Percentiles rank a stretch among this genome's conserved stretches.
Evolutionary conservation across 2,797 vertebrate species (phyloP).

Genomic region (Iguana delicatissima): DNA sequence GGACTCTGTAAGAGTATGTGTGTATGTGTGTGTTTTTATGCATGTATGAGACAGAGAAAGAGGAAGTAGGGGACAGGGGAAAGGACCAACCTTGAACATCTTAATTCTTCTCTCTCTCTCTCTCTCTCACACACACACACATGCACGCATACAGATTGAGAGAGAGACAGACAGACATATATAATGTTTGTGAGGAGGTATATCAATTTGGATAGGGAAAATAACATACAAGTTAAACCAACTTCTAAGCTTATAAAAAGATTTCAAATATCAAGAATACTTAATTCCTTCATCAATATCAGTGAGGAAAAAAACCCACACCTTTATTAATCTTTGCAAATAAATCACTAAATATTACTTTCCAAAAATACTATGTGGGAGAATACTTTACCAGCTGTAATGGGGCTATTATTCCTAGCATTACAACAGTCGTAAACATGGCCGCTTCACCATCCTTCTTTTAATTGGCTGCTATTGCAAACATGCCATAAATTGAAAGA

Average conservation of each 20-base stretch:
- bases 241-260: neutral
- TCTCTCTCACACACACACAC: neutral
- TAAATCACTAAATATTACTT: constrained; percentile 39
- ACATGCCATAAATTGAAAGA: constrained; percentile 42
- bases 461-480: constrained; percentile 34
- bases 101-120: neutral
- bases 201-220: too few species aligned
- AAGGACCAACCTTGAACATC: too few species aligned
- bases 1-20: too few species aligned
- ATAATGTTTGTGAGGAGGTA: too few species aligned
- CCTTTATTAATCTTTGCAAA: constrained; percentile 46
- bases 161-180: too few species aligned
- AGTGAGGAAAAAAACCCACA: neutral
- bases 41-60: too few species aligned
- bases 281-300: constrained; percentile 16
- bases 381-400: constrained; percentile 29
- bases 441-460: constrained; percentile 24
- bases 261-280: neutral
- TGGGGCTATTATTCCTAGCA: constrained; percentile 17
- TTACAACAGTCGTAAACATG: constrained; percentile 11
- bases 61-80: too few species aligned
- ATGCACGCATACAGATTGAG: too few species aligned
- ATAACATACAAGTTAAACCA: too few species aligned
- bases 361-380: constrained; percentile 21
- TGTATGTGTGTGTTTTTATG: too few species aligned